Conservation (phyloP, 2,888 invertebrate species). For the Cephalotes varians region DNA sequence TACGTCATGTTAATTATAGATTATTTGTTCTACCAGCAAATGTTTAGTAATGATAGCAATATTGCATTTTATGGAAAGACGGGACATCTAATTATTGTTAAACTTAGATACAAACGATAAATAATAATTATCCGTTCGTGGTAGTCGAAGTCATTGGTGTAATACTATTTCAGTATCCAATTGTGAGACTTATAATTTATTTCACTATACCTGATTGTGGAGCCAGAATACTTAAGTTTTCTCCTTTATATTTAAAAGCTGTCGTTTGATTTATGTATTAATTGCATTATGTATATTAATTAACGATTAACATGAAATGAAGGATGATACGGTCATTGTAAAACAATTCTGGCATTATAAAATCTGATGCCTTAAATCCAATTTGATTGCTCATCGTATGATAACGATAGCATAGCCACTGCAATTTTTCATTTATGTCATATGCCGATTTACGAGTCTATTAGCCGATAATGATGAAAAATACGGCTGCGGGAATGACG, state of each 20-base stretch:
- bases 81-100: background rate
- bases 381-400: slow-evolving; percentile 55
- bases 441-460: slow-evolving; percentile 76
- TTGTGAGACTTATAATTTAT: background rate
- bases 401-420: slow-evolving; percentile 64
- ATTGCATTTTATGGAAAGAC: background rate
- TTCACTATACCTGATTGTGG: background rate
- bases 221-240: background rate
- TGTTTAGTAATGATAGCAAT: background rate
- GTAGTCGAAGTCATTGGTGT: background rate
- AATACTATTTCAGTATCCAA: slow-evolving; percentile 9
- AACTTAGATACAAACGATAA: slow-evolving; percentile 16
- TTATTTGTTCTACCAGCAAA: background rate
- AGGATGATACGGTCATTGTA: background rate
- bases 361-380: slow-evolving; percentile 34
- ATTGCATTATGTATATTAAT: background rate
- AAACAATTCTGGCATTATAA: background rate
- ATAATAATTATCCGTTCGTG: background rate
- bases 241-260: background rate
- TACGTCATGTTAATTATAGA: background rate
- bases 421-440: slow-evolving; percentile 78
- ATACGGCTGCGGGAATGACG: slow-evolving; percentile 76
- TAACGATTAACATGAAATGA: background rate
- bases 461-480: slow-evolving; percentile 80
- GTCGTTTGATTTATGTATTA: background rate